Evolutionary conservation across 2,797 vertebrate species (phyloP), one percentile per base, ranked within the genome.

Genomic region (Zenarchopterus dispar): DNA sequence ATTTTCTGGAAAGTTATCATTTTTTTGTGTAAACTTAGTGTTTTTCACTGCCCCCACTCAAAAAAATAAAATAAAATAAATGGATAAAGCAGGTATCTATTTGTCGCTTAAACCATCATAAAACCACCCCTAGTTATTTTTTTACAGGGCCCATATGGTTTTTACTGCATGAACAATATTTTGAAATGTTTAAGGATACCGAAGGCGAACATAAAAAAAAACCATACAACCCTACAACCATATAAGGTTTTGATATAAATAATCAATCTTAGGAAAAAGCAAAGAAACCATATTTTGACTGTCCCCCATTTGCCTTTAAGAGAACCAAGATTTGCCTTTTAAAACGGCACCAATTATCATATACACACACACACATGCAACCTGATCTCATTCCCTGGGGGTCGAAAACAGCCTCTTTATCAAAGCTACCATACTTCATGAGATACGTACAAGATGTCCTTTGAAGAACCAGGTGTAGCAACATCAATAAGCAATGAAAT

Each of bases 81-180:
- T 28, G 44, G 3, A 51, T 16, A 69, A 78, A 75, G 42, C 31
- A 36, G 9, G 55, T 16, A 21, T 67, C 53, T 66, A 21, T 63
- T 2, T 18, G n/a, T 8, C 8, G 1, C 33, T 36, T 11, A 36
- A 36, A 10, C 9, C 26, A 3, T 8, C 19, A 9, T 9, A 10
- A 46, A 41, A 36, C 31, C 44, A 16, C 17, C 46, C 17, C 19
- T 22, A 26, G 10, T 15, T 44, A 15, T 58, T 46, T 70, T 42
- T 68, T 59, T 52, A 49, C 39, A 47, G n/a, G 19, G 44, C 11
- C 28, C 17, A 15, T 58, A 6, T n/a, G n/a, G n/a, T n/a, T n/a
- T n/a, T n/a, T n/a, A n/a, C n/a, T n/a, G n/a, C n/a, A n/a, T n/a
- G n/a, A n/a, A n/a, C n/a, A n/a, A n/a, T n/a, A n/a, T n/a, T n/a